Evolutionary conservation across 2,888 invertebrate genomes (phyloP).

Genomic region (Pollenia angustigena): DNA sequence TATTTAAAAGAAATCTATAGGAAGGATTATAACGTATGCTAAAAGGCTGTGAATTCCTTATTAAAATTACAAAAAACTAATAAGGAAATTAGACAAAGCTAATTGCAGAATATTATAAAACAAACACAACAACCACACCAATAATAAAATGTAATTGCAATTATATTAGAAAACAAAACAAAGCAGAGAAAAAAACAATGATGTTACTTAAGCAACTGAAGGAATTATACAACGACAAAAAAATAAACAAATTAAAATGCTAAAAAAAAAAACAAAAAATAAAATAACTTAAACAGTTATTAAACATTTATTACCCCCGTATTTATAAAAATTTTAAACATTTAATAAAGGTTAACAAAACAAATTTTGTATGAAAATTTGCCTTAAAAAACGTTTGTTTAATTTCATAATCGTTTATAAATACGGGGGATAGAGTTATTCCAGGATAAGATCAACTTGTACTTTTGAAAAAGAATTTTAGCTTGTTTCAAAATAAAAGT

Average conservation of each 20-base stretch:
- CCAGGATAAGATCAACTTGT: slow-evolving; percentile 5
- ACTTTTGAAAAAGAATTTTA: too few relatives aligned
- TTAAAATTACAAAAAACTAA: slow-evolving; percentile 39
- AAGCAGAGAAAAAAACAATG: slow-evolving; percentile 41
- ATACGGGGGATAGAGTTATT: not conserved
- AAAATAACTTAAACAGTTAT: not conserved
- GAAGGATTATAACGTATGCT: slow-evolving; percentile 75
- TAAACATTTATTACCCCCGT: too few relatives aligned
- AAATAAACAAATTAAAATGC: slow-evolving; percentile 12
- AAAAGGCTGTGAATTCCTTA: slow-evolving; percentile 78
- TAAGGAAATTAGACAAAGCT: slow-evolving; percentile 56
- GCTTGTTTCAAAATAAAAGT: too few relatives aligned
- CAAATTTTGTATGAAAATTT: too few relatives aligned
- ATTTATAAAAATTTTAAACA: too few relatives aligned
- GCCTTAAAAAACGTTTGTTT: too few relatives aligned
- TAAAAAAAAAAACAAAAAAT: not conserved
- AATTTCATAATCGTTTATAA: too few relatives aligned
- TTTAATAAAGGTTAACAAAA: too few relatives aligned
- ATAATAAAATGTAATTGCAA: slow-evolving; percentile 23
- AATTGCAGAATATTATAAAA: slow-evolving; percentile 55
- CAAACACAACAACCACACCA: slow-evolving; percentile 35
- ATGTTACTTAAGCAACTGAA: slow-evolving; percentile 62
- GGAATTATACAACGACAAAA: slow-evolving; percentile 45
- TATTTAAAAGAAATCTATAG: slow-evolving; percentile 44
- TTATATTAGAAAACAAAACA: slow-evolving; percentile 35